Percentiles rank a stretch among this genome's conserved stretches.
phyloP scores from a whole-genome alignment of 2,797 vertebrate genomes.

The Lepus townsendii region DNA sequence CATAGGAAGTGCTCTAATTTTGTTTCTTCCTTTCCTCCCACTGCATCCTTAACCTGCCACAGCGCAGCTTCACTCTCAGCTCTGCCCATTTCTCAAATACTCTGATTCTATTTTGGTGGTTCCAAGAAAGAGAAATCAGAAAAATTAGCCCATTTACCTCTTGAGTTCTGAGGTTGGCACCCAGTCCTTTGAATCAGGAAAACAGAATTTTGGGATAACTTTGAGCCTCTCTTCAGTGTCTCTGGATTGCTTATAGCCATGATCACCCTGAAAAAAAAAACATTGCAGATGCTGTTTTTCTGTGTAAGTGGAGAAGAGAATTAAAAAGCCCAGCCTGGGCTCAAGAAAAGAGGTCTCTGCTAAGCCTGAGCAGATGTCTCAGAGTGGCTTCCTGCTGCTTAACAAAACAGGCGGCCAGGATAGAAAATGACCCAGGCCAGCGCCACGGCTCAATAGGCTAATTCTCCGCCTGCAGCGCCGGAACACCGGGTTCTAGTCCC shows the following conservation, averaged over 20 bases:
- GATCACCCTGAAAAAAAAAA: conserved; percentile 93
- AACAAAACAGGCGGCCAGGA: neutral
- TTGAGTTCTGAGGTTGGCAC: conserved; percentile 93
- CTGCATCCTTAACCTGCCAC: conserved; percentile 25
- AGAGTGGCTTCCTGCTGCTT: neutral
- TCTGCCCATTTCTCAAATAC: neutral
- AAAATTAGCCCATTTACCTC: conserved; percentile 89
- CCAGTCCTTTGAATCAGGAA: conserved; percentile 97
- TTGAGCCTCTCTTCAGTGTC: conserved; percentile 97
- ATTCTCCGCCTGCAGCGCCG: too few species aligned
- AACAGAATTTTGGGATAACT: conserved; percentile 98
- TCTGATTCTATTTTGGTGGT: neutral
- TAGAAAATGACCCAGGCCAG: neutral
- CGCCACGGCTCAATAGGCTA: neutral
- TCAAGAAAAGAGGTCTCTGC: neutral
- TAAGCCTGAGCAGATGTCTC: neutral
- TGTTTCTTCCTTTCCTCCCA: conserved; percentile 43
- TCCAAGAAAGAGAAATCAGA: neutral
- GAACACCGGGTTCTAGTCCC: too few species aligned
- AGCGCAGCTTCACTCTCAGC: neutral
- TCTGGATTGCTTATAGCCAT: conserved; percentile 93
- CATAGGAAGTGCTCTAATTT: conserved; percentile 59
- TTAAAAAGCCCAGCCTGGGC: neutral
- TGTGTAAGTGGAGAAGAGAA: neutral
- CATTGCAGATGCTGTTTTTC: neutral